These are phyloP conservation scores for Pangasius krempfi DNA, from an alignment of 2,797 vertebrate species.

Conservation along the genomic window DNA sequence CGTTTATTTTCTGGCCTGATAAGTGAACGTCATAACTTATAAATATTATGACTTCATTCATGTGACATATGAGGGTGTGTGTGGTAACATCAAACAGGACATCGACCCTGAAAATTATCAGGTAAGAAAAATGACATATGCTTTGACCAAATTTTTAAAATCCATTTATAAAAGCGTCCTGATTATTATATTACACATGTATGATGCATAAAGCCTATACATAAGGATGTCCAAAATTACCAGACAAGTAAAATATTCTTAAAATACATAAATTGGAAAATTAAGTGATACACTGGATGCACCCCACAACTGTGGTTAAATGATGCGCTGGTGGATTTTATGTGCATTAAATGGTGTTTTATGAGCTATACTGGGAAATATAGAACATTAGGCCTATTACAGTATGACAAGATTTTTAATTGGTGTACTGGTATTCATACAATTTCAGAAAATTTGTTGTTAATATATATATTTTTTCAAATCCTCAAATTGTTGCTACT, in stretches of 20 bases:
- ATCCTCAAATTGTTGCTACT: not conserved
- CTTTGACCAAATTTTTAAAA: not conserved
- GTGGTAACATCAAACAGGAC: not conserved
- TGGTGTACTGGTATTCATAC: not conserved
- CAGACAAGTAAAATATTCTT: not conserved
- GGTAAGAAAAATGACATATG: not conserved
- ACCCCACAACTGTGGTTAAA: not conserved
- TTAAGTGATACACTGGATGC: not conserved
- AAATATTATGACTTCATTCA: not conserved
- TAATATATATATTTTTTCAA: not conserved
- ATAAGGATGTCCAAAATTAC: not conserved
- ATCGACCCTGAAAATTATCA: not conserved
- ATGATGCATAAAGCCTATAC: not conserved
- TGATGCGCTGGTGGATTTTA: not conserved
- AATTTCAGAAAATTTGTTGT: not conserved
- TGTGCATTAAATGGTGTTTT: not conserved
- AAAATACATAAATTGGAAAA: not conserved
- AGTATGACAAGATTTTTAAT: not conserved
- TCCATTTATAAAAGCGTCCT: not conserved
- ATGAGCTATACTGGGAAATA: not conserved
- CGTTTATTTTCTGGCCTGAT: not conserved
- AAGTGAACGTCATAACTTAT: not conserved
- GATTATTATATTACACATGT: not conserved
- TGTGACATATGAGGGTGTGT: not conserved
- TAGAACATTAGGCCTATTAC: not conserved